Evolutionary conservation across 2,888 invertebrate species (phyloP), one percentile per base, ranked within the genome.

Genomic region (Eudemis profundana): DNA sequence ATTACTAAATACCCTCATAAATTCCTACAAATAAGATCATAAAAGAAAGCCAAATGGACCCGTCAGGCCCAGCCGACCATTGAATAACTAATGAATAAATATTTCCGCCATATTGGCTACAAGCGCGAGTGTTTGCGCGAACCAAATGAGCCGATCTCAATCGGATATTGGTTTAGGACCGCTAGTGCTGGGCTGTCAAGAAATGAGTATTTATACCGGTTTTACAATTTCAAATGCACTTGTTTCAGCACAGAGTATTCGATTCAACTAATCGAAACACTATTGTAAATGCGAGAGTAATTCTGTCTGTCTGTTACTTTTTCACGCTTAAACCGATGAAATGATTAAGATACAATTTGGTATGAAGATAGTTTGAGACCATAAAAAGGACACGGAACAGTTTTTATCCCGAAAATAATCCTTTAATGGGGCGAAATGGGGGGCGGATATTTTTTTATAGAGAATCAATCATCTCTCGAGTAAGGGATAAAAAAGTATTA

Each of bases 151-250:
- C 71, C 78, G 73, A 62, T 65, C 61, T 17, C 74, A 72, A 78
- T 74, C 73, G 70, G 67, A 70, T 79, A 77, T 79, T 79, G 76
- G 78, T 78, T 79, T 79, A 79, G 79, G 78, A 70, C 69, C 49
- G 68, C 69, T 57, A 64, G 64, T 36, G 44, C 12, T 1, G 42
- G 7, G 10, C 8, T 3, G 42, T 8, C 23, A 40, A 21, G 54
- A 19, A 19, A 33, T 10, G 8, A 10, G 29, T 40, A 40, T 27
- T 15, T 56, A 12, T 56, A 56, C 27, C 40, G 27, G 54, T 44
- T 53, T 15, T 42, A 17, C 8, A 17, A 15, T 29, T 29, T 17
- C 42, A 19, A 4, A 4, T 17, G 12, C 4, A 12, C 4, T 2
- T 19, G 8, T 42, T 33, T n/a, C n/a, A n/a, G n/a, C n/a, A 33